Conservation (phyloP, 2,888 invertebrate genomes). For the Malachius bipustulatus region DNA sequence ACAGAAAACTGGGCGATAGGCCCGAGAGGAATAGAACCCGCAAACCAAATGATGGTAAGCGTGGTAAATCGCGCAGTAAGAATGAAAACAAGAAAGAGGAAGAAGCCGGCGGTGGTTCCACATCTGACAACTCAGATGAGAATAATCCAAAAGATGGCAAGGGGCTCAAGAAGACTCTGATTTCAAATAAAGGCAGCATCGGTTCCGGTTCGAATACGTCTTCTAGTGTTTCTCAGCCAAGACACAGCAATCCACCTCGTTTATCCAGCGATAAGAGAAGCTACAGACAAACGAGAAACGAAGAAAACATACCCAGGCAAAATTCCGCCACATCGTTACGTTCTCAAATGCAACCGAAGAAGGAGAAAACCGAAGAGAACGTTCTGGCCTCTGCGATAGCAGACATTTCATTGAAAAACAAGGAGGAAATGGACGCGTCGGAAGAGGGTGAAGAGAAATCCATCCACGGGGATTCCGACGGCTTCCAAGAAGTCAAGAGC, state of each 20-base stretch:
- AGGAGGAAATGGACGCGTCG: constrained; percentile 28
- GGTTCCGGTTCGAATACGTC: constrained; percentile 23
- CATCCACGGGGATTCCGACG: constrained; percentile 47
- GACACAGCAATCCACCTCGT: constrained; percentile 25
- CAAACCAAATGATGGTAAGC: constrained; percentile 19
- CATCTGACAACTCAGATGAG: constrained; percentile 68
- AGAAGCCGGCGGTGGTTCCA: constrained; percentile 52
- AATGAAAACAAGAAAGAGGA: constrained; percentile 29
- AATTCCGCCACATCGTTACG: constrained; percentile 30
- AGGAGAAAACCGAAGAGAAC: constrained; percentile 40
- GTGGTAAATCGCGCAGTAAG: constrained; percentile 31
- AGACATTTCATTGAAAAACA: constrained; percentile 33
- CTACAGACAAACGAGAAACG: constrained; percentile 18
- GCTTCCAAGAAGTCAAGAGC: constrained; percentile 76
- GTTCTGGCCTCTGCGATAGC: constrained; percentile 42
- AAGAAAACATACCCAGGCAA: constrained; percentile 25
- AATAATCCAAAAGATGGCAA: constrained; percentile 32
- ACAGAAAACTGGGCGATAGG: constrained; percentile 13
- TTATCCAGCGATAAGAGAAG: constrained; percentile 26
- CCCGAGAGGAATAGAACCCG: constrained; percentile 1
- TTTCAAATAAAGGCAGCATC: constrained; percentile 18
- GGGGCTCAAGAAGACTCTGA: constrained; percentile 21
- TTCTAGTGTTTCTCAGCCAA: constrained; percentile 22
- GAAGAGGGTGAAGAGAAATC: constrained; percentile 32
- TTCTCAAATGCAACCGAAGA: constrained; percentile 29